Conservation (phyloP, 2,797 vertebrate species). For the Pterois miles region DNA sequence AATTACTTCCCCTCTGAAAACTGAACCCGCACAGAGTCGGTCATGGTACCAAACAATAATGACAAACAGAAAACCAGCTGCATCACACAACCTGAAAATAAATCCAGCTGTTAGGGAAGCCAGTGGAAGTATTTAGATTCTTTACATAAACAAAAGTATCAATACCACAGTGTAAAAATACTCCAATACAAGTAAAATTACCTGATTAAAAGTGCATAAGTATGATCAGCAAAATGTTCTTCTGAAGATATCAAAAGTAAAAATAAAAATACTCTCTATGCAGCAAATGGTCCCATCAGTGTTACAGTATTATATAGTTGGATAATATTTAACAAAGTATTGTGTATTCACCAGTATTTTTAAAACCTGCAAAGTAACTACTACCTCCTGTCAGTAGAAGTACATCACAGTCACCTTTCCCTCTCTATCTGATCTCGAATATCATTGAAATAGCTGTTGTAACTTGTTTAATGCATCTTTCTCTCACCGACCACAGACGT, state of each 20-base stretch:
- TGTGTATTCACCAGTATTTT: neutral
- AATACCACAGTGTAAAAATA: neutral
- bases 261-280: neutral
- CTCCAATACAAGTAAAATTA: neutral
- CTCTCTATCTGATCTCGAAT: neutral
- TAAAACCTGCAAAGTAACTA: neutral
- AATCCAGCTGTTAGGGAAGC: slow-evolving; percentile 1
- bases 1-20: slow-evolving; percentile 43
- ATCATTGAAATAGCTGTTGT: neutral
- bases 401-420: neutral
- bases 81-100: neutral
- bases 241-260: neutral
- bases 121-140: neutral
- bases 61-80: slow-evolving; percentile 9
- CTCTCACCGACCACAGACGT: neutral
- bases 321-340: neutral
- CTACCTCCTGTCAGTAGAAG: neutral
- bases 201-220: neutral
- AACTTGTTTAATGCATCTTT: neutral
- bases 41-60: neutral
- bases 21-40: neutral
- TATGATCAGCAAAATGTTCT: neutral
- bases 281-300: neutral
- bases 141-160: neutral
- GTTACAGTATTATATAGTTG: neutral